These are phyloP conservation scores for Callocephalon fimbriatum DNA, from an alignment of 2,113 vertebrate species.

Conservation along the genomic window DNA sequence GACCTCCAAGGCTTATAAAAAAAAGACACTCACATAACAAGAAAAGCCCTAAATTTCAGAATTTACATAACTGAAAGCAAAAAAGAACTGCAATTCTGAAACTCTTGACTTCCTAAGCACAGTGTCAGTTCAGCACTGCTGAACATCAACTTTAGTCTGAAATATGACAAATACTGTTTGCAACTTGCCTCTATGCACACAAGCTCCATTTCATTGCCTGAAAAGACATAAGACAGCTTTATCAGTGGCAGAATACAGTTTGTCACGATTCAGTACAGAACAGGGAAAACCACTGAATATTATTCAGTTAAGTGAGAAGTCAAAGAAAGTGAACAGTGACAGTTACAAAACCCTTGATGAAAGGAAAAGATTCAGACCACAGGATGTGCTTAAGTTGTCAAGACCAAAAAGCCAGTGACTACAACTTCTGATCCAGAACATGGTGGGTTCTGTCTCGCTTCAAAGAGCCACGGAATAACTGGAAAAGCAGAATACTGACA, in stretches of 20 bases:
- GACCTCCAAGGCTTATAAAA: not conserved
- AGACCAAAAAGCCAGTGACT: not conserved
- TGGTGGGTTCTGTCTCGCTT: accelerated
- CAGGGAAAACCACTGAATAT: not conserved
- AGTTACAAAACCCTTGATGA: not conserved
- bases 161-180: not conserved
- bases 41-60: not conserved
- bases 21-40: not conserved
- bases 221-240: not conserved
- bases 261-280: not conserved
- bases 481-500: not conserved
- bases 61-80: not conserved
- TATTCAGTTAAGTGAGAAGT: not conserved
- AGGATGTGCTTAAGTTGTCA: not conserved
- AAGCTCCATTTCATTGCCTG: not conserved
- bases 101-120: not conserved
- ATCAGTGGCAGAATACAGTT: not conserved
- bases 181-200: not conserved
- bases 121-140: not conserved
- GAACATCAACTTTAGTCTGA: not conserved
- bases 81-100: not conserved
- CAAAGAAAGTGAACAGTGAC: not conserved
- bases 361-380: not conserved
- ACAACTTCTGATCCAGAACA: not conserved
- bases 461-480: not conserved